Evolutionary conservation across 2,888 invertebrate genomes (phyloP).

Genomic region (Yponomeuta sedellus): DNA sequence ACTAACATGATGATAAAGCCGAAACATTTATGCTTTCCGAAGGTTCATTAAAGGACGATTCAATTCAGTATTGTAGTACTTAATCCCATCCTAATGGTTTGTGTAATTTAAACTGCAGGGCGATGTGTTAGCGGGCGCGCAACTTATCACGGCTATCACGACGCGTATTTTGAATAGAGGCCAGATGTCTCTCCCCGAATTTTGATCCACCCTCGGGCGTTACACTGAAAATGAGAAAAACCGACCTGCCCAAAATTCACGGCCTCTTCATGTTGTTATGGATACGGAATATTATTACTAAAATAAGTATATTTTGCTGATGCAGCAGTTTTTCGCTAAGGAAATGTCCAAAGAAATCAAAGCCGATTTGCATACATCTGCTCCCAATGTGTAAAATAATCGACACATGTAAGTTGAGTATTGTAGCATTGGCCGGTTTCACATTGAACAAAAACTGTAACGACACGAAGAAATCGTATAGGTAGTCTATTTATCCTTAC

Average conservation of each 20-base stretch:
- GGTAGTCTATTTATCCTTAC: no score
- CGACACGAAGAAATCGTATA: no score
- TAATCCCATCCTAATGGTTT: slow-evolving; percentile 40
- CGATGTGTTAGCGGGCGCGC: slow-evolving; percentile 56
- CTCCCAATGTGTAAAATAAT: slow-evolving; percentile 36
- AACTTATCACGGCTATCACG: slow-evolving; percentile 66
- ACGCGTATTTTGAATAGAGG: slow-evolving; percentile 49
- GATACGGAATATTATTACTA: no score
- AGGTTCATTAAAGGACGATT: neutral
- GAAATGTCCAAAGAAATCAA: slow-evolving; percentile 1
- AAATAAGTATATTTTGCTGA: no score
- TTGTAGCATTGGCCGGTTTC: slow-evolving; percentile 23
- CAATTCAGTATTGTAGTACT: neutral
- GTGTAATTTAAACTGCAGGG: slow-evolving; percentile 61
- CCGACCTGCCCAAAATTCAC: neutral
- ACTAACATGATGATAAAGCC: neutral
- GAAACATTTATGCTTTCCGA: neutral
- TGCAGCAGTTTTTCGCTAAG: neutral
- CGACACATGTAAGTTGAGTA: slow-evolving; percentile 23
- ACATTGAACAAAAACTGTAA: no score
- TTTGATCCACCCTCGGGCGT: slow-evolving; percentile 18
- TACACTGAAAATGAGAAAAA: slow-evolving; percentile 16
- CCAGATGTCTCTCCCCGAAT: slow-evolving; percentile 46
- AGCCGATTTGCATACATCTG: slow-evolving; percentile 41
- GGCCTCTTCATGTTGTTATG: neutral